phyloP scores from a whole-genome alignment of 2,888 invertebrate genomes.

The Rotaria macrura region DNA sequence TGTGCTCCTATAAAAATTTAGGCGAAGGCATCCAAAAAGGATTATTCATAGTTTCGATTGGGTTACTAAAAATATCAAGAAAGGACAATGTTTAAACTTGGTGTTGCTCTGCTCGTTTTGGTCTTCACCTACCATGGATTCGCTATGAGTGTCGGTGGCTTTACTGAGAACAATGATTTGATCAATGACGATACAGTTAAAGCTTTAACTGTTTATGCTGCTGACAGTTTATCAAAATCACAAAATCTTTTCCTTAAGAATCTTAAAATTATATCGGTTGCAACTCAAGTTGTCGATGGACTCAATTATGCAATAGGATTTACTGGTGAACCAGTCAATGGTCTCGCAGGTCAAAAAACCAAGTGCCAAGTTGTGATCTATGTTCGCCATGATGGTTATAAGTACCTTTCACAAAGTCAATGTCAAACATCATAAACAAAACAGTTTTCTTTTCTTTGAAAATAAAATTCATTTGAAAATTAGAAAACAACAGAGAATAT shows the following conservation, averaged over 20 bases:
- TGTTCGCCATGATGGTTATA: neutral
- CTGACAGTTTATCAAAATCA: neutral
- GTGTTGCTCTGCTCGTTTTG: neutral
- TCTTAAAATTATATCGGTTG: neutral
- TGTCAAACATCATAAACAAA: neutral
- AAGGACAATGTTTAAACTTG: neutral
- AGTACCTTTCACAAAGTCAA: neutral
- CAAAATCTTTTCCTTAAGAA: neutral
- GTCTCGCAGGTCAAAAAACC: neutral
- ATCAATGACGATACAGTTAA: neutral
- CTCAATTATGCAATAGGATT: neutral
- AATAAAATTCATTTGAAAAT: neutral
- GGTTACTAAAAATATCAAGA: neutral
- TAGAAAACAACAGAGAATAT: neutral
- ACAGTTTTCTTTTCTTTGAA: neutral
- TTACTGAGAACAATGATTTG: neutral
- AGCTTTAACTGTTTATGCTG: neutral
- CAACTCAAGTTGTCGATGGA: neutral
- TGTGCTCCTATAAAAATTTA: neutral
- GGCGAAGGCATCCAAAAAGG: neutral
- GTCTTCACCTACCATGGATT: neutral
- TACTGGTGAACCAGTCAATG: neutral
- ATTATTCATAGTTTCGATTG: neutral
- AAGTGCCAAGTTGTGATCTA: neutral
- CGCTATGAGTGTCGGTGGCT: neutral